Percentiles rank a stretch among this genome's conserved stretches.
Evolutionary conservation across 2,888 invertebrate species (phyloP).

Genomic region (Brachylomia viminalis): DNA sequence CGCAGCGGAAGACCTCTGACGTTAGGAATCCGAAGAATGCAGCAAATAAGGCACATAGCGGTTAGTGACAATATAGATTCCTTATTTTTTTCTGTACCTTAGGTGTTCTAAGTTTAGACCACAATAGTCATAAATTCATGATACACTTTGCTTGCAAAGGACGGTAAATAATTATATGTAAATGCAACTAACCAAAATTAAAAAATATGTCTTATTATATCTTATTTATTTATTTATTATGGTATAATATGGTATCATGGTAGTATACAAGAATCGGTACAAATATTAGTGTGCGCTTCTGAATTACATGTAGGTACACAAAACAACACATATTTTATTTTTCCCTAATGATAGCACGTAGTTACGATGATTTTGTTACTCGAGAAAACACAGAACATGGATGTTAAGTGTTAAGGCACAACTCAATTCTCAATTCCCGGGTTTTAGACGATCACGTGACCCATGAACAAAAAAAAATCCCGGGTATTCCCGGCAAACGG

Average conservation of each 20-base stretch:
- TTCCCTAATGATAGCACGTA: conserved; percentile 6
- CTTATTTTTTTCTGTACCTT: background rate
- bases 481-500: no score
- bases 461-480: no score
- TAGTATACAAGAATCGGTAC: no score
- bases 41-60: conserved; percentile 83
- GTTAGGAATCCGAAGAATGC: conserved; percentile 81
- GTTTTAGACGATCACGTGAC: no score
- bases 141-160: background rate
- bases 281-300: background rate
- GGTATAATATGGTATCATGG: no score
- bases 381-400: background rate
- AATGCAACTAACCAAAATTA: background rate
- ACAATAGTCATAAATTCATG: background rate
- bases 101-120: background rate
- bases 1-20: conserved; percentile 84
- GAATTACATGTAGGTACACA: conserved; percentile 1
- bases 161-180: background rate
- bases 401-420: background rate
- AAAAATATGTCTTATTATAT: no score
- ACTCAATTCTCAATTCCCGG: no score
- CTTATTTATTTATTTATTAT: no score
- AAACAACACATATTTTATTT: background rate
- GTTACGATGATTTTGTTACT: conserved; percentile 11
- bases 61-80: conserved; percentile 69